Evolutionary conservation across 1,140 invertebrate species (phyloP), one percentile per base, ranked within the genome.

Genomic region (Tetramorium parvispinum): DNA sequence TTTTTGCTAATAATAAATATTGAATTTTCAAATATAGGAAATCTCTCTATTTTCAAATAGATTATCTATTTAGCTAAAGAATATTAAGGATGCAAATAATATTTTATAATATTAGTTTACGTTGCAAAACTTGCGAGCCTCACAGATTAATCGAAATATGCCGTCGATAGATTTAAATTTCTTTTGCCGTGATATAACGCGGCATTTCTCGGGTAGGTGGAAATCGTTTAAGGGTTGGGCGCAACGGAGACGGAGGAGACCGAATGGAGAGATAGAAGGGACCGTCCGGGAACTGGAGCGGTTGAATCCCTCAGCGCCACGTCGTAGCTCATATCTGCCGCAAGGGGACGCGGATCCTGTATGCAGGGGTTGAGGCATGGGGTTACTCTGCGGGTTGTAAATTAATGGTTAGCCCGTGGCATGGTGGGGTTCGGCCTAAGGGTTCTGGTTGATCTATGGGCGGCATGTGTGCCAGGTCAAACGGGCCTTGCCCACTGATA

Each of bases 361-460:
- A 92, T 89, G 91, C 88, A 90, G 91, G 66, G 91, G 88, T 88
- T 89, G 88, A 90, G 89, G 79, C 86, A 91, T 89, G 90, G 91
- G 93, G 93, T 94, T 94, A 94, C 92, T 93, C 93, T 94, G 94
- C 89, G 94, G 94, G 93, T 94, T 95, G 94, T 95, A 95, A 94
- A 95, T 95, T 94, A 94, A 95, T 95, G 94, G 94, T 94, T 93
- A 93, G 92, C 91, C 92, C 91, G 86, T 91, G 90, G 92, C 88
- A 92, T 83, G 88, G 90, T 77, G 88, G 88, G 90, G 89, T 87
- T 91, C 78, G 87, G 88, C 93, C 89, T 94, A 94, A 94, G 93
- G 94, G 93, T 93, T 92, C 89, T 88, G 87, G 91, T 94, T 95
- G 92, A 95, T 95, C 93, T 95, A 95, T 93, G 92, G 92, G 73